Evolutionary conservation across 2,797 vertebrate genomes (phyloP).

Genomic region (Scolopax rusticola): DNA sequence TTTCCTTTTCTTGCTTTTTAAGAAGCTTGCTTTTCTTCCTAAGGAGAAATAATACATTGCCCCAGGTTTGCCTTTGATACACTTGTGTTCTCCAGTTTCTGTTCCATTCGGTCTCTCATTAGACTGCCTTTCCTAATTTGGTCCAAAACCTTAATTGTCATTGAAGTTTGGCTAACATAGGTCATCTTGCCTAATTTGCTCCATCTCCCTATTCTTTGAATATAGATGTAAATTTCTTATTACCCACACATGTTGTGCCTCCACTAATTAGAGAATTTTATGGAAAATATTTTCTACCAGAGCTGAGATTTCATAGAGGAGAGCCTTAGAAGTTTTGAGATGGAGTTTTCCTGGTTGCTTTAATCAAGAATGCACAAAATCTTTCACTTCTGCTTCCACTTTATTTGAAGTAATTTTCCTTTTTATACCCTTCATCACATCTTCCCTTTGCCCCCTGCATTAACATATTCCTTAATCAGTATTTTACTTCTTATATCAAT

Average conservation of each 20-base stretch:
- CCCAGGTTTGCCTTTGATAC: not conserved
- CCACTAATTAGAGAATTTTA: not conserved
- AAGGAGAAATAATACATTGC: not conserved
- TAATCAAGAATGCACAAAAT: not conserved
- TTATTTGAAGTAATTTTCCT: not conserved
- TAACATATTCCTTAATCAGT: not conserved
- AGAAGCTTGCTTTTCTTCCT: not conserved
- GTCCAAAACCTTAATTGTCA: not conserved
- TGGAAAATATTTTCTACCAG: not conserved
- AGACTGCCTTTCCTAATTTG: not conserved
- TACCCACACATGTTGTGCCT: not conserved
- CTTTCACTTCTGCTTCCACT: not conserved
- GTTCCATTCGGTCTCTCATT: not conserved
- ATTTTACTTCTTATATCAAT: not conserved
- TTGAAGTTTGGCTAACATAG: not conserved
- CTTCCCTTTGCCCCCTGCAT: not conserved
- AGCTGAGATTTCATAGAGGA: not conserved
- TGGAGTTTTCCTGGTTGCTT: not conserved
- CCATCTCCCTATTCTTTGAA: not conserved
- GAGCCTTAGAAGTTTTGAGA: not conserved
- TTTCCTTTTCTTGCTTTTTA: not conserved
- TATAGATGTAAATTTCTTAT: not conserved
- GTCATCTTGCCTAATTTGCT: not conserved
- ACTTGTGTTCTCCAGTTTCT: not conserved
- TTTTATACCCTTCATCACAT: not conserved